phyloP scores from a whole-genome alignment of 2,113 vertebrate species.

The Mustela lutreola region DNA sequence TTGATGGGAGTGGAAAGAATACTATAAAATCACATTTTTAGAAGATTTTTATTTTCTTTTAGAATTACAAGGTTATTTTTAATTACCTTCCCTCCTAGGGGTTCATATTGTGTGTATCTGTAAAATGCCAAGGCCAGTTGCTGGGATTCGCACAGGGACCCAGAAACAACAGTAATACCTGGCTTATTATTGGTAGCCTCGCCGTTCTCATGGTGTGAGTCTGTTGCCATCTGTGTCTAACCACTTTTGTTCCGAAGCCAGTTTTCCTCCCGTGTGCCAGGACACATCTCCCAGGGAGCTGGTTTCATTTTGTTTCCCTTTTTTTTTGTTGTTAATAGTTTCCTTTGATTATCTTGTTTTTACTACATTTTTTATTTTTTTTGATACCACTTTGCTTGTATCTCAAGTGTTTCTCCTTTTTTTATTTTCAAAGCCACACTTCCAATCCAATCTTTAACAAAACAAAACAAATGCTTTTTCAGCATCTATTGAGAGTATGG shows the following conservation, averaged over 20 bases:
- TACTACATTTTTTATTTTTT: background rate
- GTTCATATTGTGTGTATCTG: background rate
- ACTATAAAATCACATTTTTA: background rate
- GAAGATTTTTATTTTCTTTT: background rate
- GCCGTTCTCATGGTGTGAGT: background rate
- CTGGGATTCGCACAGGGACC: background rate
- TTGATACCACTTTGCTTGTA: background rate
- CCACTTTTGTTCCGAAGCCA: background rate
- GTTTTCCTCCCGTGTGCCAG: background rate
- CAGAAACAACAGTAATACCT: background rate
- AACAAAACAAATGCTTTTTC: background rate
- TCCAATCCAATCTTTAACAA: background rate
- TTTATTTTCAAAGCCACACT: background rate
- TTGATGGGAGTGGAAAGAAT: background rate
- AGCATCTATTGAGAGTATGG: no score
- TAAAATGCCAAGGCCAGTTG: background rate
- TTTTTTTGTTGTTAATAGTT: background rate
- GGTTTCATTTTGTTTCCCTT: background rate
- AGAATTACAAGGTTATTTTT: background rate
- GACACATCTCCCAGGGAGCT: fast-evolving
- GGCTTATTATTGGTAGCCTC: background rate
- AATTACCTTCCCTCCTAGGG: background rate
- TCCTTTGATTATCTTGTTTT: background rate
- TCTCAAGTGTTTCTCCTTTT: background rate
- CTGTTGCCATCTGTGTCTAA: background rate